These are phyloP conservation scores for Melinaea marsaeus DNA, from an alignment of 2,888 invertebrate species.

Conservation along the genomic window DNA sequence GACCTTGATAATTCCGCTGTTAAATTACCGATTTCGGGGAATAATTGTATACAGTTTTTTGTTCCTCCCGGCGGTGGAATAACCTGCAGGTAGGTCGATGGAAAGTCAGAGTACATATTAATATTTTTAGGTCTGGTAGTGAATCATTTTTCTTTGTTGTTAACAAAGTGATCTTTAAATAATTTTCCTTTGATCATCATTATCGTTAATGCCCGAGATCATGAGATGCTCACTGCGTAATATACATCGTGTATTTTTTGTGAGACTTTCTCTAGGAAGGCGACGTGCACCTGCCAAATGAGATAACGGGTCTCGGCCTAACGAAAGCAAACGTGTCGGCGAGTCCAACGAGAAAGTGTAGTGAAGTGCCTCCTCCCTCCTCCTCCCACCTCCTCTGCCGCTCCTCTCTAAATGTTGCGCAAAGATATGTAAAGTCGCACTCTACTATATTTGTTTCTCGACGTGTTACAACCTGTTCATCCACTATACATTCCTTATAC, in stretches of 20 bases:
- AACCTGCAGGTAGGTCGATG: slow-evolving; percentile 68
- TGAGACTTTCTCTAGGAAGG: slow-evolving; percentile 69
- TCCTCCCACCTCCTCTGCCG: slow-evolving; percentile 40
- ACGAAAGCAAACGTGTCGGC: slow-evolving; percentile 71
- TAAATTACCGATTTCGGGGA: slow-evolving; percentile 41
- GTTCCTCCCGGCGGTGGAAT: slow-evolving; percentile 59
- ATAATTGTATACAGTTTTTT: slow-evolving; percentile 56
- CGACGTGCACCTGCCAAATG: slow-evolving; percentile 71
- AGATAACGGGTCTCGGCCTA: slow-evolving; percentile 68
- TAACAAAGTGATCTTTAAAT: too few relatives aligned
- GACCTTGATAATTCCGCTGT: slow-evolving; percentile 11
- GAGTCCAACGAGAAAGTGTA: slow-evolving; percentile 66
- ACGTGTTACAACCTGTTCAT: slow-evolving; percentile 7
- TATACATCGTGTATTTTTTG: slow-evolving; percentile 59
- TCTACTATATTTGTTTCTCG: slow-evolving; percentile 20
- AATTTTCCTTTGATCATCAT: too few relatives aligned
- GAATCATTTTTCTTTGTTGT: slow-evolving; percentile 13
- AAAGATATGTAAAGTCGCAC: slow-evolving; percentile 55
- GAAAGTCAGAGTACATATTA: slow-evolving; percentile 60
- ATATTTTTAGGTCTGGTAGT: slow-evolving; percentile 51
- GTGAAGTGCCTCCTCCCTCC: slow-evolving; percentile 39
- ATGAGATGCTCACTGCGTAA: slow-evolving; percentile 32
- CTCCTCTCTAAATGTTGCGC: slow-evolving; percentile 70
- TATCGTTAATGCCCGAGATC: slow-evolving; percentile 12
- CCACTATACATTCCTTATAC: too few relatives aligned